Evolutionary conservation across 2,888 invertebrate species (phyloP).

Genomic region (Pollenia griseotomentosa): DNA sequence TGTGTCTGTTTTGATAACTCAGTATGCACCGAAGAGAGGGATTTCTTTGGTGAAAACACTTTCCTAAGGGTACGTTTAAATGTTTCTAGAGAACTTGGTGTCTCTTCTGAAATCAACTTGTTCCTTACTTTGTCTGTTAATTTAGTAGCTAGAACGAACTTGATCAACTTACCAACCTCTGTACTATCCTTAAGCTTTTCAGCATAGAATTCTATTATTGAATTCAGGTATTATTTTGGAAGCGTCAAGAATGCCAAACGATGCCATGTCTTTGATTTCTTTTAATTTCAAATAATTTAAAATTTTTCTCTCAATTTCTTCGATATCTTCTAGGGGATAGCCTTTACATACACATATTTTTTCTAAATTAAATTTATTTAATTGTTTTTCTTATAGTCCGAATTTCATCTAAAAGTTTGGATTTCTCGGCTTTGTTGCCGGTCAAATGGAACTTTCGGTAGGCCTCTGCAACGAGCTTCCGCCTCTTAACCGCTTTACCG

Average conservation of each 20-base stretch:
- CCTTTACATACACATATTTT: too few relatives aligned
- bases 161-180: background rate
- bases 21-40: conserved; percentile 3
- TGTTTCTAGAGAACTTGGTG: background rate
- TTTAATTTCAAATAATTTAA: too few relatives aligned
- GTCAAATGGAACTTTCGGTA: background rate
- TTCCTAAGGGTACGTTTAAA: background rate
- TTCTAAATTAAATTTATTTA: too few relatives aligned
- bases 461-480: background rate
- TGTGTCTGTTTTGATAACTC: conserved; percentile 17
- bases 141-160: conserved; percentile 4
- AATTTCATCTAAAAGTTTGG: background rate
- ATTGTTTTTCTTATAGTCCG: background rate
- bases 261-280: too few relatives aligned
- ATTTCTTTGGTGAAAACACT: conserved; percentile 1
- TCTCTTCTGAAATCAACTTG: too few relatives aligned
- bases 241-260: too few relatives aligned
- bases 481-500: too few relatives aligned
- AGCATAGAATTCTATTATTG: conserved; percentile 16
- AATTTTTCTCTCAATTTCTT: too few relatives aligned
- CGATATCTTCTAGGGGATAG: too few relatives aligned
- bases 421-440: conserved; percentile 1
- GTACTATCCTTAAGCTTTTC: background rate
- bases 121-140: background rate
- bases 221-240: background rate